phyloP scores from a whole-genome alignment of 2,888 invertebrate species.

The Hipparchia semele region DNA sequence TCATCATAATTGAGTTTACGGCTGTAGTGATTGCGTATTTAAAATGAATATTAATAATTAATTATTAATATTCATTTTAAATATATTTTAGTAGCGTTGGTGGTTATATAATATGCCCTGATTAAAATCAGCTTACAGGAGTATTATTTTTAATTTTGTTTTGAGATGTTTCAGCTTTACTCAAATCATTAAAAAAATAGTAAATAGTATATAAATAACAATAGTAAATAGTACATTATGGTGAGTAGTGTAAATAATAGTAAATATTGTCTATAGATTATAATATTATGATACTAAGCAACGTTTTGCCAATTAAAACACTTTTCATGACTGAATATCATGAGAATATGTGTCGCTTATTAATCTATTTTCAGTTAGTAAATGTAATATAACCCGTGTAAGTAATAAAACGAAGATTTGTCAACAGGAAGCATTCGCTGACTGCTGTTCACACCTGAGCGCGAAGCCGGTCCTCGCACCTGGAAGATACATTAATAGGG shows the following conservation, averaged over 20 bases:
- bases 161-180: too few relatives aligned
- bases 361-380: not conserved
- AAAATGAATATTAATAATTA: not conserved
- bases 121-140: too few relatives aligned
- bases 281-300: not conserved
- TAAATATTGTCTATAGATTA: too few relatives aligned
- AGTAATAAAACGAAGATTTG: conserved; percentile 46
- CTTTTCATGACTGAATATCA: conserved; percentile 1
- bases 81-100: not conserved
- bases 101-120: too few relatives aligned
- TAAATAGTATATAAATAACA: too few relatives aligned
- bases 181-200: too few relatives aligned
- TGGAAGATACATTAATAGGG: conserved; percentile 7
- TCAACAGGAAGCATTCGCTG: conserved; percentile 45
- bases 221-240: too few relatives aligned
- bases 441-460: conserved; percentile 47
- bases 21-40: not conserved
- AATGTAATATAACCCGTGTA: not conserved
- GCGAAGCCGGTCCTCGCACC: conserved; percentile 9
- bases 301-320: not conserved
- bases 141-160: too few relatives aligned
- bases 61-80: not conserved
- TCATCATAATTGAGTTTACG: not conserved
- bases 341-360: not conserved
- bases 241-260: too few relatives aligned